Evolutionary conservation across 2,888 invertebrate species (phyloP).

Genomic region (Eustalomyia histrio): DNA sequence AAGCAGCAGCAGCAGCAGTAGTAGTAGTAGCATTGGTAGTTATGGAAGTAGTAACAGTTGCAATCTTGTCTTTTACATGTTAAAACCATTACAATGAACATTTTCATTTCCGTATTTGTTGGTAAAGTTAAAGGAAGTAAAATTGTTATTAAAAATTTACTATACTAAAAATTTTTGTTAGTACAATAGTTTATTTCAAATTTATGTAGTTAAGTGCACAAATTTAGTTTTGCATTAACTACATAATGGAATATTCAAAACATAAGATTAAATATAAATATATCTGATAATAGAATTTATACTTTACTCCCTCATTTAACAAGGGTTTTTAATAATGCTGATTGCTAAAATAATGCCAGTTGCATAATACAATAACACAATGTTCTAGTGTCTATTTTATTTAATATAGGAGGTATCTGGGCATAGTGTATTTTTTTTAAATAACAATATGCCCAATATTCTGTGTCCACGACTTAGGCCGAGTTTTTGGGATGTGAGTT

Average conservation of each 20-base stretch:
- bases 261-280: not conserved
- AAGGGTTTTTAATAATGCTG: no score
- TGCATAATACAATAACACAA: no score
- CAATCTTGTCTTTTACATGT: constrained; percentile 29
- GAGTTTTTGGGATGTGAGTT: no score
- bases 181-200: not conserved
- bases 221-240: constrained; percentile 33
- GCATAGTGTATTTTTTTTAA: no score
- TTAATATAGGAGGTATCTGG: no score
- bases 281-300: constrained; percentile 1
- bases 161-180: constrained; percentile 2
- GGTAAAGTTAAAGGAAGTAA: constrained; percentile 28
- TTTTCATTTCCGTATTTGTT: constrained; percentile 49
- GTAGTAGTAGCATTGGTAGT: not conserved
- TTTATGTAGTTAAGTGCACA: constrained; percentile 18
- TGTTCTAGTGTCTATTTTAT: no score
- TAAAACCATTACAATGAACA: constrained; percentile 46
- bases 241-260: constrained; percentile 38
- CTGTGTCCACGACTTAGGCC: no score
- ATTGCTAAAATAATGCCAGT: no score
- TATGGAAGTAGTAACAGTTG: constrained; percentile 16
- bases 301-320: no score
- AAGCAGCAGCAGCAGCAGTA: not conserved
- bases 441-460: no score
- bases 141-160: constrained; percentile 40